A percentile compares a stretch with the other conserved stretches of the same genome.
Evolutionary conservation across 2,113 vertebrate species (phyloP).

Genomic region (Mohoua ochrocephala): DNA sequence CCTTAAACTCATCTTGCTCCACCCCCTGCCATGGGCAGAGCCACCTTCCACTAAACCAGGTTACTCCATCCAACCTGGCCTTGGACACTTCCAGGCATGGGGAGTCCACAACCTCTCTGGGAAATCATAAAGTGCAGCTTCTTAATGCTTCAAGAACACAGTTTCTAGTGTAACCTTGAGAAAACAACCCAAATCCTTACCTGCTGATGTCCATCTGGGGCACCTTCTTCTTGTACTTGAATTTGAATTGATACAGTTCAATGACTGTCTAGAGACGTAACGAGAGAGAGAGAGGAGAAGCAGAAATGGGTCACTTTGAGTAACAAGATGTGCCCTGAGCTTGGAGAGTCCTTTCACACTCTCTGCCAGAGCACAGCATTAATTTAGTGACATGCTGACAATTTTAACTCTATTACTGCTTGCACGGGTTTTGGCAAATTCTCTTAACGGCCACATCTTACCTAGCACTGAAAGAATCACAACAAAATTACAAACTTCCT

Average conservation of each 20-base stretch:
- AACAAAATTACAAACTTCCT: background rate
- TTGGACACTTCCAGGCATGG: background rate
- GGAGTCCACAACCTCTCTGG: background rate
- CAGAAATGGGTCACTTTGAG: background rate
- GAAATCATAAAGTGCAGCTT: background rate
- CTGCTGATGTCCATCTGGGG: constrained; percentile 85
- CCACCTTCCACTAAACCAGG: background rate
- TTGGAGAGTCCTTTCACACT: background rate
- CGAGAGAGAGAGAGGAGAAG: background rate
- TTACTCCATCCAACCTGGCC: background rate
- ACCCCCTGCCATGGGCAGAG: background rate
- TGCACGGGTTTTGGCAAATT: background rate
- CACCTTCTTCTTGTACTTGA: constrained; percentile 81
- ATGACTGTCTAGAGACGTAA: constrained; percentile 81
- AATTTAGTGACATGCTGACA: background rate
- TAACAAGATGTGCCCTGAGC: background rate
- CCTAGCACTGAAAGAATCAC: background rate
- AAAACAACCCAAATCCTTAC: constrained; percentile 63
- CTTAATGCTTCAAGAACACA: background rate
- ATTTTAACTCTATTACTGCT: background rate
- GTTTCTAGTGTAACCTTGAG: background rate
- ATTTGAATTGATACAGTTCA: constrained; percentile 92
- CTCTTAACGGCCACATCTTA: background rate
- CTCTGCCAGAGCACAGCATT: background rate
- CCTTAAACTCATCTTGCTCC: background rate